Conservation (phyloP, 2,797 vertebrate species). For the Gastrophryne carolinensis region DNA sequence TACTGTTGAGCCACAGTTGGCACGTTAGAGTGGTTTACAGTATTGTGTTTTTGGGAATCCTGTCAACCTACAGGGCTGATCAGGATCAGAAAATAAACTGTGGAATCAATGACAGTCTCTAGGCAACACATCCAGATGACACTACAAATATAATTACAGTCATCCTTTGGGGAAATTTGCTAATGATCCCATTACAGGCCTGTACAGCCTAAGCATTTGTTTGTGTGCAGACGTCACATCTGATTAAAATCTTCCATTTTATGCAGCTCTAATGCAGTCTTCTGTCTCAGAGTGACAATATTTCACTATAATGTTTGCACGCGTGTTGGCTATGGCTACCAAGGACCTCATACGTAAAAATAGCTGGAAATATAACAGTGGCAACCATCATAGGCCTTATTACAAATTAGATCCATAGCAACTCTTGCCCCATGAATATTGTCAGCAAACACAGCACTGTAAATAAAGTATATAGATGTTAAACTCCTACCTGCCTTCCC, state of each 20-base stretch:
- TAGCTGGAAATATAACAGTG: not conserved
- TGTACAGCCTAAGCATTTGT: not conserved
- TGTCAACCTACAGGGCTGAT: not conserved
- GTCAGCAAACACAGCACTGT: too few species aligned
- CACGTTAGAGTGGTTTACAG: not conserved
- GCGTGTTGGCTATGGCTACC: not conserved
- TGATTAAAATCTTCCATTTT: not conserved
- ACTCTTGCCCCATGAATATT: too few species aligned
- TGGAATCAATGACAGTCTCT: not conserved
- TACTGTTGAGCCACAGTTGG: not conserved
- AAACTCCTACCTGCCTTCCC: too few species aligned
- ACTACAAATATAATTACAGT: not conserved
- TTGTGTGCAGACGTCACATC: conserved; percentile 3
- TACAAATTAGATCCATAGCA: too few species aligned
- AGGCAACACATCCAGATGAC: not conserved
- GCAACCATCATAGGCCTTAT: too few species aligned
- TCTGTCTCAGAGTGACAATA: not conserved
- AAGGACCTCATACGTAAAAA: not conserved
- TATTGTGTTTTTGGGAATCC: not conserved
- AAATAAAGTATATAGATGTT: too few species aligned
- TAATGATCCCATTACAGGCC: not conserved
- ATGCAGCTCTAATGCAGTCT: not conserved
- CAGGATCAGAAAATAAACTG: not conserved
- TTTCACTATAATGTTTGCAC: not conserved
- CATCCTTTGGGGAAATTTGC: not conserved